Conservation (phyloP, 2,888 invertebrate species). For the Stenodema calcarata region DNA sequence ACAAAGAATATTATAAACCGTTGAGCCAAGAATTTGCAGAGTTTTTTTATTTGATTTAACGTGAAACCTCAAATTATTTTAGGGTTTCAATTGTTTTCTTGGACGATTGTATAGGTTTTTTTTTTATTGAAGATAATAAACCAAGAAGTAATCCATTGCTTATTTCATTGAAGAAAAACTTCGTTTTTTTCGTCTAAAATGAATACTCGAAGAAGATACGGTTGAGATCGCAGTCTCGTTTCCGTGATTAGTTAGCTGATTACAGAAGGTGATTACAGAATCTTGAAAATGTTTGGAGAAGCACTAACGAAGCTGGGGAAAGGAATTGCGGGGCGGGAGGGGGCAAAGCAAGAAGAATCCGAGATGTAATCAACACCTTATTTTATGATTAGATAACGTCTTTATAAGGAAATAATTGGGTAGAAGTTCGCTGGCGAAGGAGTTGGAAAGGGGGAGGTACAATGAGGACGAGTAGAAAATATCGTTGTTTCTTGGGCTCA, state of each 20-base stretch:
- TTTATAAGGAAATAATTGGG: constrained; percentile 15
- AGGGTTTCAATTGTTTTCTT: too few relatives aligned
- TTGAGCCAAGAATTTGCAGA: too few relatives aligned
- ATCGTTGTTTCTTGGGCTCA: not conserved
- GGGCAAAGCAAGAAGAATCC: not conserved
- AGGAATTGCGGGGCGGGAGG: too few relatives aligned
- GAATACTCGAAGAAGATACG: too few relatives aligned
- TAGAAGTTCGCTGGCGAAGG: not conserved
- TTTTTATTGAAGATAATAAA: too few relatives aligned
- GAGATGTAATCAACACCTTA: constrained; percentile 37
- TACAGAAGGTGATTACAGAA: constrained; percentile 3
- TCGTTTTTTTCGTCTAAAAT: too few relatives aligned
- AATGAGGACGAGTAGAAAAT: not conserved
- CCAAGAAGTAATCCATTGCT: too few relatives aligned
- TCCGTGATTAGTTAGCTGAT: constrained; percentile 10
- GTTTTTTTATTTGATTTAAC: too few relatives aligned
- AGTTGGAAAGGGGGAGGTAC: not conserved
- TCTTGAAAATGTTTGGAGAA: constrained; percentile 18
- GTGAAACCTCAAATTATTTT: too few relatives aligned
- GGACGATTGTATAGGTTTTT: too few relatives aligned
- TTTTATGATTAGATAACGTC: constrained; percentile 32
- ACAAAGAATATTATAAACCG: too few relatives aligned
- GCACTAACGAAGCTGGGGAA: constrained; percentile 1
- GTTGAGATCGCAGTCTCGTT: not conserved
- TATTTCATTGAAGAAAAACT: too few relatives aligned